phyloP scores from a whole-genome alignment of 2,797 vertebrate species.

The Sebastes oblongus region DNA sequence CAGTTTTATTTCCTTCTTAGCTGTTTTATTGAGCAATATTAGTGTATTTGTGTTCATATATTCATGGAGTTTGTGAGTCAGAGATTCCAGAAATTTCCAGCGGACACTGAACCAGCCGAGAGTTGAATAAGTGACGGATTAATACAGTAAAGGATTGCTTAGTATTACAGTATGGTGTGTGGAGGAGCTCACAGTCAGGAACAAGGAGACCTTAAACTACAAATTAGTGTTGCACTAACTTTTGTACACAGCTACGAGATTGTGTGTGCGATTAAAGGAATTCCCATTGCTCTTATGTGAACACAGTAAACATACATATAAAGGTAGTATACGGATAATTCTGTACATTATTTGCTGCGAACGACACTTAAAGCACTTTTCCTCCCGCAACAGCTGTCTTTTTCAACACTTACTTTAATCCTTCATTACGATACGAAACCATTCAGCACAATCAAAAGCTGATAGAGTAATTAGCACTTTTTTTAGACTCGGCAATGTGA shows the following conservation, averaged over 20 bases:
- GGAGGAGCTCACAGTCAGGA: neutral
- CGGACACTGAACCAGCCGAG: neutral
- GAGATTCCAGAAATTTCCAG: neutral
- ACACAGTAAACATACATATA: conserved; percentile 29
- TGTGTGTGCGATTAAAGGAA: neutral
- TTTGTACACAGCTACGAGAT: conserved; percentile 12
- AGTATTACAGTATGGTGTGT: conserved; percentile 4
- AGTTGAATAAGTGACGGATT: neutral
- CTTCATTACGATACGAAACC: neutral
- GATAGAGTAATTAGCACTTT: conserved; percentile 21
- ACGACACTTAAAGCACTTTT: conserved; percentile 63
- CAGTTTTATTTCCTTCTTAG: neutral
- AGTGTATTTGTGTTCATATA: neutral
- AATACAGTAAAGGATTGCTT: conserved; percentile 7
- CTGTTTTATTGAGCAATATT: neutral
- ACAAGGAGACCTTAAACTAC: neutral
- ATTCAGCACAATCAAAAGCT: conserved; percentile 40
- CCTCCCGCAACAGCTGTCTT: neutral
- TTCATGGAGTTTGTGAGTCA: neutral
- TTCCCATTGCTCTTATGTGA: conserved; percentile 5
- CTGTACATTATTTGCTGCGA: conserved; percentile 71
- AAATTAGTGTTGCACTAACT: conserved; percentile 8
- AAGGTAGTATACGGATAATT: conserved; percentile 26
- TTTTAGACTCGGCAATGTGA: neutral
- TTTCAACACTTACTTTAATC: neutral